Percentiles rank a stretch among this genome's conserved stretches.
phyloP scores from a whole-genome alignment of 2,797 vertebrate genomes.

The Hapalemur alaotrensis region DNA sequence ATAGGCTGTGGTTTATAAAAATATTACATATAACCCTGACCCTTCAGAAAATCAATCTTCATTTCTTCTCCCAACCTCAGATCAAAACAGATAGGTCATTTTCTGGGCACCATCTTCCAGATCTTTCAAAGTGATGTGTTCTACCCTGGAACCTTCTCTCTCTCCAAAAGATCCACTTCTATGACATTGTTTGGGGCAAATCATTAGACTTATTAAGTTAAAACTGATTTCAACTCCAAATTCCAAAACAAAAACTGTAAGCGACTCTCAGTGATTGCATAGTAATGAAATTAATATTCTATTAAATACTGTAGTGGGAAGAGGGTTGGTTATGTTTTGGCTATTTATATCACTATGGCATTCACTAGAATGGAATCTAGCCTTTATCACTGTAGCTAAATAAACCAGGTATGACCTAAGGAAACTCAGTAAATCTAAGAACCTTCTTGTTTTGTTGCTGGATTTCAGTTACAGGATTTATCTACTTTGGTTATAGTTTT shows the following conservation, averaged over 20 bases:
- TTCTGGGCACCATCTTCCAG: background rate
- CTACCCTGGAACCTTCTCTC: background rate
- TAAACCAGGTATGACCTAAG: background rate
- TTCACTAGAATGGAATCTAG: background rate
- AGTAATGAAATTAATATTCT: background rate
- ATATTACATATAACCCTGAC: background rate
- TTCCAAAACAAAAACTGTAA: conserved; percentile 13
- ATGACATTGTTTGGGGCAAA: background rate
- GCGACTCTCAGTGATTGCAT: background rate
- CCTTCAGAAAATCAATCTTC: background rate
- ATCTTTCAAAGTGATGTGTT: background rate
- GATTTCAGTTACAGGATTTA: background rate
- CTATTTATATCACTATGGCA: background rate
- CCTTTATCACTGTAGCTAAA: background rate
- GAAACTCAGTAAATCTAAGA: conserved; percentile 18
- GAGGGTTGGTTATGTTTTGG: background rate
- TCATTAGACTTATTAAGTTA: conserved; percentile 10
- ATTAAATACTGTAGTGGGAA: background rate
- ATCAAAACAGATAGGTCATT: background rate
- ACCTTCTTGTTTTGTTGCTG: conserved; percentile 1
- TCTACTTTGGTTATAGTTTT: background rate
- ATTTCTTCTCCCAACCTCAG: background rate
- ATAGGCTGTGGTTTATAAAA: conserved; percentile 4
- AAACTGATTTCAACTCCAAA: conserved; percentile 7
- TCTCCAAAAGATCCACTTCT: background rate